phyloP scores from a whole-genome alignment of 2,113 vertebrate genomes.

The Myotis lucifugus region DNA sequence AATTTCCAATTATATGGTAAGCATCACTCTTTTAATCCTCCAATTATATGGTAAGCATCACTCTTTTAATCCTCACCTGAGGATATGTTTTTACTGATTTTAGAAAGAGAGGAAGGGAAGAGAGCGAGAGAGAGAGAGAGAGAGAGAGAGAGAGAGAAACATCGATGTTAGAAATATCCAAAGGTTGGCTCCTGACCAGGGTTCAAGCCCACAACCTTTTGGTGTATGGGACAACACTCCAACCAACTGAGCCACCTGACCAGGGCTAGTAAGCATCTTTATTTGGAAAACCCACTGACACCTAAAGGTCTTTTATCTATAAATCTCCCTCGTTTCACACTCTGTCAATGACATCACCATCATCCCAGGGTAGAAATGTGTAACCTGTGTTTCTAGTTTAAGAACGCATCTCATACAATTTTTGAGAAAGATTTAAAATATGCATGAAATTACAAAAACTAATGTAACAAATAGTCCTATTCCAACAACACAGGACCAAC shows the following conservation, averaged over 20 bases:
- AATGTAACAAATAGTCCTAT: background rate
- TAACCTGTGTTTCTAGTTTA: constrained; percentile 4
- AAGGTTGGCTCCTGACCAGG: background rate
- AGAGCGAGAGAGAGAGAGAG: too few species aligned
- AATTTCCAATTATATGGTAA: constrained; percentile 5
- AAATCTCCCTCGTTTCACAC: background rate
- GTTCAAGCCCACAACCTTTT: background rate
- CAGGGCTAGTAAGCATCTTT: background rate
- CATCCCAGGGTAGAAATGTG: constrained; percentile 20
- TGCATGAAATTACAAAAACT: constrained; percentile 18
- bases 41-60: background rate
- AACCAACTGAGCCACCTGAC: background rate
- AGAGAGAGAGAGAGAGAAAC: background rate
- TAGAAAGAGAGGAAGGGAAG: background rate
- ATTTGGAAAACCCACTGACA: background rate
- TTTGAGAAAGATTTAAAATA: constrained; percentile 32
- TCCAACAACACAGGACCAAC: background rate
- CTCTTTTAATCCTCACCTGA: too few species aligned
- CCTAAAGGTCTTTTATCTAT: background rate
- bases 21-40: background rate
- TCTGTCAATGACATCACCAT: background rate
- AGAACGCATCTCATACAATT: background rate
- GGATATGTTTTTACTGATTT: background rate
- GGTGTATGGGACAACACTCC: background rate
- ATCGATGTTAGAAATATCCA: background rate